Percentiles rank a stretch among this genome's conserved stretches.
These are phyloP conservation scores for human (Homo sapiens) DNA, from an alignment of 2,113 vertebrate species.

Conservation along the genomic window DNA sequence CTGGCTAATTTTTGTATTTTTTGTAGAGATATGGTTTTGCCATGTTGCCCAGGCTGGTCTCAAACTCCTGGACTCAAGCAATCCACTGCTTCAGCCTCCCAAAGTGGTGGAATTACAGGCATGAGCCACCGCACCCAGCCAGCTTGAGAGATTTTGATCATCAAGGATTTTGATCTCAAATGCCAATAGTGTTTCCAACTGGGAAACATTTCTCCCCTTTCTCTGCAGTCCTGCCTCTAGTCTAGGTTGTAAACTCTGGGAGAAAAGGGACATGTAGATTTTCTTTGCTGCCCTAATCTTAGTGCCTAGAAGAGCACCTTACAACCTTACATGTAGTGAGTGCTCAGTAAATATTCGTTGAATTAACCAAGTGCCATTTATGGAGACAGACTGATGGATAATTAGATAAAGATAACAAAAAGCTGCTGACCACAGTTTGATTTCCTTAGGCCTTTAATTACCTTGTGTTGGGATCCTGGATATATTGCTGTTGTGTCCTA, in stretches of 20 bases:
- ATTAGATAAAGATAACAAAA: neutral
- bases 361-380: neutral
- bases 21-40: no score
- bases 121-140: no score
- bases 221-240: neutral
- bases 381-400: neutral
- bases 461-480: neutral
- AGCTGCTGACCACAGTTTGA: neutral
- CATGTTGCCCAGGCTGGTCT: no score
- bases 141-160: neutral
- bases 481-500: neutral
- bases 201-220: neutral
- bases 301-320: neutral
- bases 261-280: neutral
- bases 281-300: neutral
- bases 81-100: no score
- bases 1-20: no score
- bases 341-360: neutral
- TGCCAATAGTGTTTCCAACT: neutral
- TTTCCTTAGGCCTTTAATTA: neutral
- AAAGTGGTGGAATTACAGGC: no score
- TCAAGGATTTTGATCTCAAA: neutral
- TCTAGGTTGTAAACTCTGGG: neutral
- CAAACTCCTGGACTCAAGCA: no score
- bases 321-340: neutral